Percentiles rank a stretch among this genome's conserved stretches.
These are phyloP conservation scores for Triplophysa yarkandensis DNA, from an alignment of 2,797 vertebrate species.

Conservation along the genomic window DNA sequence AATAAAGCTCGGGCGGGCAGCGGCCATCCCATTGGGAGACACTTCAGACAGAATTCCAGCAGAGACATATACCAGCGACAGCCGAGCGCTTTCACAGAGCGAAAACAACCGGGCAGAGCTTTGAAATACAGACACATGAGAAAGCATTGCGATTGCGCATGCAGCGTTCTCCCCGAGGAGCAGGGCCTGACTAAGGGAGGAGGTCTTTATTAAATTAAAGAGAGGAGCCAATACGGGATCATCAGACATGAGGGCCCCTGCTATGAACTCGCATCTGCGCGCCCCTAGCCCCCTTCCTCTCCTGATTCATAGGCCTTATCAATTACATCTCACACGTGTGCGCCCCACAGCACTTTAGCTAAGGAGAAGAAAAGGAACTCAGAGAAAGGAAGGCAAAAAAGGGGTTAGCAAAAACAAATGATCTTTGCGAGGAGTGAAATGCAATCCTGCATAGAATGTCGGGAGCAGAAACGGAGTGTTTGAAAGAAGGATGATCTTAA, in stretches of 20 bases:
- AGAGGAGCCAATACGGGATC: slow-evolving; percentile 58
- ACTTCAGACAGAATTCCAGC: slow-evolving; percentile 61
- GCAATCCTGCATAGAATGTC: slow-evolving; percentile 52
- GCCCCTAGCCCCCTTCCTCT: slow-evolving; percentile 57
- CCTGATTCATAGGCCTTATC: slow-evolving; percentile 60
- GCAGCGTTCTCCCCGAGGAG: slow-evolving; percentile 58
- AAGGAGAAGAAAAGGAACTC: slow-evolving; percentile 31
- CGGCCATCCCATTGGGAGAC: slow-evolving; percentile 50
- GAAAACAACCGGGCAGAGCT: slow-evolving; percentile 52
- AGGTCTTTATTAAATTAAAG: slow-evolving; percentile 59
- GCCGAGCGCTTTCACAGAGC: slow-evolving; percentile 59
- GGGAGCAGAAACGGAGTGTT: not conserved
- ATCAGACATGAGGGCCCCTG: slow-evolving; percentile 50
- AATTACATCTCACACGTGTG: slow-evolving; percentile 60
- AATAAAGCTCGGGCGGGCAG: slow-evolving; percentile 60
- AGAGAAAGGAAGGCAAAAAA: slow-evolving; percentile 45
- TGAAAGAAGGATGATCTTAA: slow-evolving; percentile 46
- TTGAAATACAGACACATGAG: slow-evolving; percentile 49
- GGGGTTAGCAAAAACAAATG: slow-evolving; percentile 35
- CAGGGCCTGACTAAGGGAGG: slow-evolving; percentile 43
- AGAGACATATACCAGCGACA: slow-evolving; percentile 64
- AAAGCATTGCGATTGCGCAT: slow-evolving; percentile 15
- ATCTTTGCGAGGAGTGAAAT: slow-evolving; percentile 47
- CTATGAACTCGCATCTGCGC: slow-evolving; percentile 64
- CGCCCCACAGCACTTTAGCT: slow-evolving; percentile 5